Evolutionary conservation across 2,113 vertebrate genomes (phyloP), one percentile per base, ranked within the genome.

Genomic region (Suricata suricatta): DNA sequence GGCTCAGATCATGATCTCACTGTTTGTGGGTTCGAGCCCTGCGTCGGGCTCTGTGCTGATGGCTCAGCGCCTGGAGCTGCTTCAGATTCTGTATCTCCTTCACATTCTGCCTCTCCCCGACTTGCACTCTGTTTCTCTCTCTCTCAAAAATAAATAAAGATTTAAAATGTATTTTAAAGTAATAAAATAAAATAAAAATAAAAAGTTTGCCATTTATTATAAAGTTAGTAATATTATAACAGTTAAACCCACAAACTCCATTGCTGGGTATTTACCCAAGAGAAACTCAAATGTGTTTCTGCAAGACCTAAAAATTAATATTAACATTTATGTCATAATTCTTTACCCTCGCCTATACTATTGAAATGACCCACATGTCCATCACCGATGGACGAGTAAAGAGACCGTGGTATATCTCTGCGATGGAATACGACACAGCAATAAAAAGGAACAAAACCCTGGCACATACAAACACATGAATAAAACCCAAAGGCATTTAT

Each of bases 271-370:
- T 88, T 81, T 47, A 89, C 16, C 50, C 84, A 71, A 80, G n/a
- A 94, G 91, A 94, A 83, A 94, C 86, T 23, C 76, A 89, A 92
- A 82, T 33, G 41, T 80, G 31, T 66, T 74, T 2, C 81, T 41
- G 82, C 16, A 74, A 88, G 80, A 83, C 47, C 35, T 72, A 74
- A 91, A 57, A 74, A 23, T 23, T 44, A 90, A 31, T 90, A 54
- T 72, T 31, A 90, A n/a, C 83, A 54, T 72, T 19, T 87, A 79
- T 16, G 16, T 57, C 41, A 82, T 71, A 60, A 94, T 82, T 60
- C 60, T 60, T 96, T 60, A 87, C 2, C 60, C 47, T 50, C 92
- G 15, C 10, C 21, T 64, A 79, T 47, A 69, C 13, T 76, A 25
- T 19, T 71, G 33, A 96, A 76, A 81, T 1, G n/a, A 66, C 33